These are phyloP conservation scores for Apotomis turbidana DNA, from an alignment of 2,888 invertebrate genomes.

Conservation along the genomic window DNA sequence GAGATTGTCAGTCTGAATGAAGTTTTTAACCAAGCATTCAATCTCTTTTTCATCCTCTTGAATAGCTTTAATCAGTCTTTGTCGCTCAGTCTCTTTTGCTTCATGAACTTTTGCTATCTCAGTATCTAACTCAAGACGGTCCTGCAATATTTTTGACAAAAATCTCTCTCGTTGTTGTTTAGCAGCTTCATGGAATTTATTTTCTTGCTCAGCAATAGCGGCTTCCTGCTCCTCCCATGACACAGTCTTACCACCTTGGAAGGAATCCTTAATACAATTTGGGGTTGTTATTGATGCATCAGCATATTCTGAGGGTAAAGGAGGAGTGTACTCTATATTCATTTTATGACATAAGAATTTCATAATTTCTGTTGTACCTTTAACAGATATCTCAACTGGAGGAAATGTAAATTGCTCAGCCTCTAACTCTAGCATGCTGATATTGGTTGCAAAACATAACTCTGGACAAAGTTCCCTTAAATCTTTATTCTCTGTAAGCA, in stretches of 20 bases:
- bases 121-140: slow-evolving; percentile 86
- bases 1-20: slow-evolving; percentile 84
- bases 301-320: slow-evolving; percentile 61
- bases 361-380: slow-evolving; percentile 87
- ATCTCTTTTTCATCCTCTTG: slow-evolving; percentile 87
- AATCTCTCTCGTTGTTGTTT: slow-evolving; percentile 86
- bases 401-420: slow-evolving; percentile 86
- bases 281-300: slow-evolving; percentile 61
- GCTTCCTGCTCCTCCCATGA: slow-evolving; percentile 86
- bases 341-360: slow-evolving; percentile 82
- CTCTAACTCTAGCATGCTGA: slow-evolving; percentile 86
- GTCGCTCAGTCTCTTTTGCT: slow-evolving; percentile 85
- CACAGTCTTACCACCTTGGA: slow-evolving; percentile 60
- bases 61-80: slow-evolving; percentile 84
- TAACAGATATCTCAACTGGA: slow-evolving; percentile 81
- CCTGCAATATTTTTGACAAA: slow-evolving; percentile 77
- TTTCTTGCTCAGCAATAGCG: slow-evolving; percentile 85
- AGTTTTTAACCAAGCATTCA: slow-evolving; percentile 84
- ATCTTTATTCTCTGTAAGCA: slow-evolving; percentile 84
- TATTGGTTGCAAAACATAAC: slow-evolving; percentile 85
- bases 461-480: slow-evolving; percentile 86
- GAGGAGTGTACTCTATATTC: slow-evolving; percentile 79
- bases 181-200: slow-evolving; percentile 85
- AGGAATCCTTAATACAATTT: slow-evolving; percentile 64
- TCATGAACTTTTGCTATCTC: slow-evolving; percentile 88